These are phyloP conservation scores for Anorthoa munda DNA, from an alignment of 2,888 invertebrate genomes.

Conservation along the genomic window DNA sequence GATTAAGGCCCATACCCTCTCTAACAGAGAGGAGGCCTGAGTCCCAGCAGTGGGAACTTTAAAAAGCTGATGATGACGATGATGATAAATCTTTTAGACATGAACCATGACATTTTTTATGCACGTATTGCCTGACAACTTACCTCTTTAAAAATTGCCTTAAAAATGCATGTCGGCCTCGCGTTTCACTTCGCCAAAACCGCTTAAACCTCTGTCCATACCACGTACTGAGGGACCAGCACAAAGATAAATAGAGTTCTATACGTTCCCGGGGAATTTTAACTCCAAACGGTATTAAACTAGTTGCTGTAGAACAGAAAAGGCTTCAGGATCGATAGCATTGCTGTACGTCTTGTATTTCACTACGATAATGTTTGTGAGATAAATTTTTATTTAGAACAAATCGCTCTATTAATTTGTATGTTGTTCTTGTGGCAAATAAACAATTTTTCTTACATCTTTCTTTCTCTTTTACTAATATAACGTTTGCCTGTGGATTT, in stretches of 20 bases:
- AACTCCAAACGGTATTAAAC: conserved; percentile 52
- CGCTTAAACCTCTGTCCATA: conserved; percentile 6
- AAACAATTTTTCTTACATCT: too few relatives aligned
- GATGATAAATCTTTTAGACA: too few relatives aligned
- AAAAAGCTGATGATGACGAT: too few relatives aligned
- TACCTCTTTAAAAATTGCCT: neutral
- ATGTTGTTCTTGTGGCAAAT: too few relatives aligned
- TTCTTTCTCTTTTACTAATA: too few relatives aligned
- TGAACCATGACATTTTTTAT: neutral
- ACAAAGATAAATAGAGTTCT: conserved; percentile 47
- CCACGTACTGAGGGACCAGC: conserved; percentile 3
- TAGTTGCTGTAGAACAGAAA: conserved; percentile 34
- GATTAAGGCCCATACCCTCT: too few relatives aligned
- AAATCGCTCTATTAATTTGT: conserved; percentile 2
- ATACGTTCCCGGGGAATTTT: conserved; percentile 35
- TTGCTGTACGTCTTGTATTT: conserved; percentile 10
- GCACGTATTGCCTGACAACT: neutral
- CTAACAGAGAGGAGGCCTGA: too few relatives aligned
- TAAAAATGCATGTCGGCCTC: neutral
- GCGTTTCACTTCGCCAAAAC: conserved; percentile 10
- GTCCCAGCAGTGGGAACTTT: too few relatives aligned
- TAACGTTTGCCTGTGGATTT: neutral
- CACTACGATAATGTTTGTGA: conserved; percentile 5
- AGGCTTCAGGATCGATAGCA: conserved; percentile 50
- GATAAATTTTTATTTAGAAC: conserved; percentile 20